Conservation (phyloP, 2,888 invertebrate species). For the Lordiphosa andalusiaca region DNA sequence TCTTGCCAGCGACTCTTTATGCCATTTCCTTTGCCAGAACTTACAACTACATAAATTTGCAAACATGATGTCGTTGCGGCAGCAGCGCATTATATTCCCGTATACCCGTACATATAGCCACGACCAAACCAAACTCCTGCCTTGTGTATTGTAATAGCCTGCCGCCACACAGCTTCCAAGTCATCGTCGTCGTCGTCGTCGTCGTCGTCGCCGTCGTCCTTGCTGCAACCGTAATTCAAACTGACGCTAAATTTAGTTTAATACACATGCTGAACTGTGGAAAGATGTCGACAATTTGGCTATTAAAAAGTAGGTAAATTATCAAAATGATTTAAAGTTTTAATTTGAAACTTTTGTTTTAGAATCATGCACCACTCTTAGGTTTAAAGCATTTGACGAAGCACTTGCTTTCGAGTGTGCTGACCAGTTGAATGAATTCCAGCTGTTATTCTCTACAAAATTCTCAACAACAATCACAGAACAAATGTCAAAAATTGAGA, state of each 20-base stretch:
- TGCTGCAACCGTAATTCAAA: constrained; percentile 69
- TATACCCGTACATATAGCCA: not conserved
- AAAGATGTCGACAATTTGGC: constrained; percentile 1
- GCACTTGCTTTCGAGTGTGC: too few relatives aligned
- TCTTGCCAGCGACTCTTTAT: constrained; percentile 34
- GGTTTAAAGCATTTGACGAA: too few relatives aligned
- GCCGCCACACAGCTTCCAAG: constrained; percentile 39
- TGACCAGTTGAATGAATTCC: too few relatives aligned
- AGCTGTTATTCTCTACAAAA: too few relatives aligned
- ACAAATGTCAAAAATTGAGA: too few relatives aligned
- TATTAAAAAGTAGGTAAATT: not conserved
- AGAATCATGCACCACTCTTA: too few relatives aligned
- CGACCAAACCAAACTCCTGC: constrained; percentile 7
- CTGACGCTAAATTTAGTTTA: constrained; percentile 77
- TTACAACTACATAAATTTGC: constrained; percentile 72
- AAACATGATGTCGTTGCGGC: constrained; percentile 55
- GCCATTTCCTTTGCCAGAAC: constrained; percentile 50
- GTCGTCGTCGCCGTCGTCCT: constrained; percentile 29
- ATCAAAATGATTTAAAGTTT: constrained; percentile 5
- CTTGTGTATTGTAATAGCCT: constrained; percentile 50
- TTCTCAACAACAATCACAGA: too few relatives aligned
- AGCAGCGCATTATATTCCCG: constrained; percentile 35
- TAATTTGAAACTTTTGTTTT: too few relatives aligned
- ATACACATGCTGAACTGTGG: constrained; percentile 55
- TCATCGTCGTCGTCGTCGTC: constrained; percentile 33